Base-by-base conservation (phyloP, 2,113 vertebrate species). In the Erpornis zantholeuca region DNA sequence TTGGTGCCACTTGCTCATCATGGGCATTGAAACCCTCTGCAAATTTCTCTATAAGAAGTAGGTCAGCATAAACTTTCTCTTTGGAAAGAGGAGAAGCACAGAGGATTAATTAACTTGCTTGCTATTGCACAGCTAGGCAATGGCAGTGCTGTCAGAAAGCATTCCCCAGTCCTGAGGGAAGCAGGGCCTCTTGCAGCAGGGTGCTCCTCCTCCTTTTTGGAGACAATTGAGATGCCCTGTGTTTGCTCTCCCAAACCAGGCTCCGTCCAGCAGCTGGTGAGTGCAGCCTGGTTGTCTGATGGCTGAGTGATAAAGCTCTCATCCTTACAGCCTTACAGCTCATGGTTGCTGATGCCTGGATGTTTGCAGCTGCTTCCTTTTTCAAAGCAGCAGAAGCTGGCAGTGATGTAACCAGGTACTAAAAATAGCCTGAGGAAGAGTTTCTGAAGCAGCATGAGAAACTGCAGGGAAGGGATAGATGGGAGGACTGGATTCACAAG, bases 351-450 rank as follows among this genome's bases (percentile, higher is more conserved):
- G 57, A 40, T 85, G 85, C 60, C 86, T 85, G 68, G 38, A 40
- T 75, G 35, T 83, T 93, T 13, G 3, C 31, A 92, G 92, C 31
- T 4, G 0, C 33, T 76, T 77, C 42, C 44, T 72, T 35, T 81
- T 93, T 69, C 53, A 60, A 86, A 88, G 91, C 84, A 83, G 86
- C 56, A 66, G 81, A 68, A 49, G 20, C 36, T 73, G 65, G 56
- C 31, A 59, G 35, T 96, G 94, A 96, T 89, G 94, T 96, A 97
- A 97, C 6, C n/a, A 22, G 5, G 71, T 78, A 83, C 93, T 91
- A 95, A 97, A 94, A 96, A 96, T 97, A 97, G 47, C 45, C 28
- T 1, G 1, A 82, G 73, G 72, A 94, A 95, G 79, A 88, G 78
- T 88, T 56, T 54, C 82, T 96, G 93, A 69, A 92, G 69, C 86